phyloP scores from a whole-genome alignment of 2,113 vertebrate genomes.

The Scalopus aquaticus region DNA sequence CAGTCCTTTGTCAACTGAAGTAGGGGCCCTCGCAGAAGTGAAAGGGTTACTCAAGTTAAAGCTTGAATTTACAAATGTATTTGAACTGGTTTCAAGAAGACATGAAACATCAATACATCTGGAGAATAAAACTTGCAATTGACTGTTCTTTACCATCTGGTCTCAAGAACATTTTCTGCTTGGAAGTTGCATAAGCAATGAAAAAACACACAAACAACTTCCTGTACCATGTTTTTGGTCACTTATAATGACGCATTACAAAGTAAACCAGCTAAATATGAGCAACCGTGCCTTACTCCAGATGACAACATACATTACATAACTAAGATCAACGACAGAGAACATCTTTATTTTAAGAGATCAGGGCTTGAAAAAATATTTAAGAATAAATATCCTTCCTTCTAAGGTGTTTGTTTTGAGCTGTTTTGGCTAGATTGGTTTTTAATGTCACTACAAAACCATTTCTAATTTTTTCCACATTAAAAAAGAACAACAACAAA shows the following conservation, averaged over 20 bases:
- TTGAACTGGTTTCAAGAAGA: constrained; percentile 84
- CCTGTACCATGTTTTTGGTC: constrained; percentile 83
- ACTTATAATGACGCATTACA: constrained; percentile 83
- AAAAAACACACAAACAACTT: constrained; percentile 85
- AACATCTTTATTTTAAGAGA: constrained; percentile 76
- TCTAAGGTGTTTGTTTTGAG: constrained; percentile 38
- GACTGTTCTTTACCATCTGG: constrained; percentile 87
- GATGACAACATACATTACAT: constrained; percentile 83
- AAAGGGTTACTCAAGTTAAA: constrained; percentile 78
- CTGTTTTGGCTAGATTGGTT: background rate
- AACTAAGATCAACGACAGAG: constrained; percentile 75
- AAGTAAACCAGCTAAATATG: constrained; percentile 83
- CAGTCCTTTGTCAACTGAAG: constrained; percentile 31
- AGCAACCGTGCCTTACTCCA: constrained; percentile 80
- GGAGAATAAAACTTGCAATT: constrained; percentile 83
- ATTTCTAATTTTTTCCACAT: constrained; percentile 29
- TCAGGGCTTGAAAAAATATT: constrained; percentile 67
- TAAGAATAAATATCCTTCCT: constrained; percentile 65
- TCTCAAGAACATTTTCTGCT: constrained; percentile 87
- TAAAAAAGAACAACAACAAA: background rate
- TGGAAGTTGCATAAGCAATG: constrained; percentile 84
- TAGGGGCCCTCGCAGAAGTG: constrained; percentile 16
- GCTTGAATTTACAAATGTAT: constrained; percentile 75
- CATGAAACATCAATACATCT: constrained; percentile 85
- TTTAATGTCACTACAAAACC: constrained; percentile 36